Evolutionary conservation across 1,140 invertebrate genomes (phyloP), one percentile per base, ranked within the genome.

Genomic region (Manduca sexta): DNA sequence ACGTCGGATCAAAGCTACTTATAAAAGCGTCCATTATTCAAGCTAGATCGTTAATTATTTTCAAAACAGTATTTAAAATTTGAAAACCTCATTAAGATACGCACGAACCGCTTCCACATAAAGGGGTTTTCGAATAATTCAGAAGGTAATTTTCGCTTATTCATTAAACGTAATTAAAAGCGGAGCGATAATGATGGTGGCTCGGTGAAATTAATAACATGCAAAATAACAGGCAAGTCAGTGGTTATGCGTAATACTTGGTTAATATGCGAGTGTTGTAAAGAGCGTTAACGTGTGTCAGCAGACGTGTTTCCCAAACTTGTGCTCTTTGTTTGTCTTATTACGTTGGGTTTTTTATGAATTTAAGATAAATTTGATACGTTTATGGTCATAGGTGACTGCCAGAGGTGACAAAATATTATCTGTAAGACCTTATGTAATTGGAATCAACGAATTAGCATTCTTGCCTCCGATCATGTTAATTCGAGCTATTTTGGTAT

Each of bases 21-120:
- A 33, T 18, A 45, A 45, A 39, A 13, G 21, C 40, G 17, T 29
- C 4, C 43, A 34, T 45, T 45, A 45, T 49, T 73, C 65, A 67
- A 30, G 49, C 46, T 35, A 51, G 56, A 69, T 72, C 69, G 64
- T 72, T 75, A 71, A 67, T 70, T 68, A 74, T 70, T 66, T 70
- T 60, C 64, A 66, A 70, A 71, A 69, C 68, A 59, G 60, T 63
- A 58, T 69, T 71, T 69, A 67, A 74, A 74, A 65, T 71, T 71
- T 58, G 60, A 74, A 71, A 71, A 74, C 62, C 71, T 74, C 71
- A 74, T 74, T 74, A 74, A 69, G 68, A 71, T 64, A 60, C 48
- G 52, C 50, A 46, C 37, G 49, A 55, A 49, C 41, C 43, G 41
- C 17, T 44, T 44, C 35, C 53, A 46, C 53, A 62, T 62, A 68